Conservation (phyloP, 2,113 vertebrate species). For the Galbula dea region DNA sequence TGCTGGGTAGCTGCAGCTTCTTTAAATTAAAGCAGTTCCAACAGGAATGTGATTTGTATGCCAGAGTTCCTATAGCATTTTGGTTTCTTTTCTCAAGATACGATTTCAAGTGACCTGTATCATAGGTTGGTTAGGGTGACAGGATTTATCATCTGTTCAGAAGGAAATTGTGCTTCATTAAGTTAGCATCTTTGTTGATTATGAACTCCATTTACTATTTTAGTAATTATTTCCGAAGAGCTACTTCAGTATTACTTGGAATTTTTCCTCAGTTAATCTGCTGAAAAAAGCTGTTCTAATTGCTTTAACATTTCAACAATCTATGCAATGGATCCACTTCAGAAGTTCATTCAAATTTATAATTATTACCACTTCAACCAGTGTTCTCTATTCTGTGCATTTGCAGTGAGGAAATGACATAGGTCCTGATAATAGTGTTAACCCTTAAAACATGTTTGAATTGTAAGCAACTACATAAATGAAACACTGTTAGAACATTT, state of each 20-base stretch:
- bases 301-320: conserved; percentile 6
- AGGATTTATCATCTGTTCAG: neutral
- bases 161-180: conserved; percentile 16
- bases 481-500: neutral
- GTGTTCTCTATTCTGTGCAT: neutral
- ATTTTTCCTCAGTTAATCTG: conserved; percentile 4
- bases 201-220: conserved; percentile 11
- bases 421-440: neutral
- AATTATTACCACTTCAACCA: conserved; percentile 17
- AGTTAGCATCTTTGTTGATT: conserved; percentile 18
- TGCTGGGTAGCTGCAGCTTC: neutral
- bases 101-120: neutral
- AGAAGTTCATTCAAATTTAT: conserved; percentile 32
- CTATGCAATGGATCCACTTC: conserved; percentile 1
- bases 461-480: neutral
- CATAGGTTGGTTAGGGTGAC: neutral
- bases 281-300: conserved; percentile 20
- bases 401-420: neutral
- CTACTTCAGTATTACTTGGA: neutral
- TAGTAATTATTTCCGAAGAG: conserved; percentile 37
- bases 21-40: neutral
- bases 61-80: neutral
- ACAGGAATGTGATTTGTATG: neutral
- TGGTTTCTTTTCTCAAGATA: neutral
- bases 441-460: neutral